These are phyloP conservation scores for Tachuris rubrigastra DNA, from an alignment of 2,113 vertebrate species.

Conservation along the genomic window DNA sequence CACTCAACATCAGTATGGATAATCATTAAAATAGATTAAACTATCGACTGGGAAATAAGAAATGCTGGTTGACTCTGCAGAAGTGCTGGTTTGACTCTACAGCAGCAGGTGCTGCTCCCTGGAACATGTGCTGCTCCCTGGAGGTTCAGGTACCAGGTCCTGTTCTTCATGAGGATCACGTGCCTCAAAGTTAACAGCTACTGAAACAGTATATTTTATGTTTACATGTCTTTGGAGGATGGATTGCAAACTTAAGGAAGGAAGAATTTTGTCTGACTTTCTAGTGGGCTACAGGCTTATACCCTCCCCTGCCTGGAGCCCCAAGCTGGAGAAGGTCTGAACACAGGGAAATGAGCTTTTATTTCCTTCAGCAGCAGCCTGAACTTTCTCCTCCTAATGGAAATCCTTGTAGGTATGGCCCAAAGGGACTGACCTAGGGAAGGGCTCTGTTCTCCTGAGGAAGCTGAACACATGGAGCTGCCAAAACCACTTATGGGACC, in stretches of 20 bases:
- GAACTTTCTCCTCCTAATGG: neutral
- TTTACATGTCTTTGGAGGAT: neutral
- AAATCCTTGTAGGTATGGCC: neutral
- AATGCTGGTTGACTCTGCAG: neutral
- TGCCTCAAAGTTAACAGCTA: neutral
- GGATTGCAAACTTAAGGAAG: neutral
- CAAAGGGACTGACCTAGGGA: fast-evolving
- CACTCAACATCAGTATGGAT: neutral
- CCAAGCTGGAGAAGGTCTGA: fast-evolving
- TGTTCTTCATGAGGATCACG: fast-evolving
- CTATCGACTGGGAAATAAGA: neutral
- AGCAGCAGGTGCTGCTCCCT: neutral
- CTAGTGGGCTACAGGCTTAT: neutral
- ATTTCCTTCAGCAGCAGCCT: neutral
- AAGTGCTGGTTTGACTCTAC: neutral
- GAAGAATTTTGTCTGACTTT: neutral
- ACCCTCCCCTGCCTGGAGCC: neutral
- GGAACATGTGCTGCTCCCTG: neutral
- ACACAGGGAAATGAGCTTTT: neutral
- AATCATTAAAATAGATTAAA: conserved; percentile 43
- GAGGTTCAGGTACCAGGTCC: neutral
- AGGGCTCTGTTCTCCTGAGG: neutral
- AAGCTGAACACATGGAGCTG: fast-evolving
- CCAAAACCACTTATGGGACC: fast-evolving
- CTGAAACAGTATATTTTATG: neutral